Percentiles rank a stretch among this genome's conserved stretches.
Conservation (phyloP, 23 tunicate genomes). For the Trididemnum nubilum region DNA sequence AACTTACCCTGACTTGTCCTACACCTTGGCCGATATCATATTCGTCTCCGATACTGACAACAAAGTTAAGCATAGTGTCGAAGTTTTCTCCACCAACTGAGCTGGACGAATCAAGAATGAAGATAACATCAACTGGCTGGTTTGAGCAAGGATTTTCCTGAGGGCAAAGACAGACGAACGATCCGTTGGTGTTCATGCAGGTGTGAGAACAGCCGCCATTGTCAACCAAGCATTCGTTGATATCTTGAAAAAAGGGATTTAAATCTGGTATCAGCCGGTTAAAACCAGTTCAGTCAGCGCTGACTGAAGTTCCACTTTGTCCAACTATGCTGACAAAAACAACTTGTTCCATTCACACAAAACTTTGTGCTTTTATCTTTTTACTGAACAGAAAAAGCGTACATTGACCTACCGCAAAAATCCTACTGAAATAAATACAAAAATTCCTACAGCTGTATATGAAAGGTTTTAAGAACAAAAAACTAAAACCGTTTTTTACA, state of each 20-base stretch:
- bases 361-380: no score
- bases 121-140: conserved; percentile 73
- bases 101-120: conserved; percentile 91
- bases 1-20: conserved; percentile 51
- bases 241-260: conserved; percentile 42
- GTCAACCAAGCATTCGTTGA: conserved; percentile 85
- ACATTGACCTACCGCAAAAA: no score
- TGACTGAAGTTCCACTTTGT: no score
- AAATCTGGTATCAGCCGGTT: neutral
- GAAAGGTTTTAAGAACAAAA: no score
- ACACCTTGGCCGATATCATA: conserved; percentile 68
- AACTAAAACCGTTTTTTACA: no score
- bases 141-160: conserved; percentile 45
- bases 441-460: no score
- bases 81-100: conserved; percentile 79
- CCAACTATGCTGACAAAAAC: no score
- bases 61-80: conserved; percentile 51
- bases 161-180: conserved; percentile 78
- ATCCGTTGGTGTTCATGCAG: conserved; percentile 84
- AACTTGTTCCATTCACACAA: no score
- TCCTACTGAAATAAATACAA: no score
- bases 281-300: neutral
- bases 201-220: conserved; percentile 96
- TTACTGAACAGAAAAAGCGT: no score
- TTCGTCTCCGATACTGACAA: conserved; percentile 25